These are phyloP conservation scores for Guaruba guarouba DNA, from an alignment of 2,113 vertebrate genomes.

Conservation along the genomic window DNA sequence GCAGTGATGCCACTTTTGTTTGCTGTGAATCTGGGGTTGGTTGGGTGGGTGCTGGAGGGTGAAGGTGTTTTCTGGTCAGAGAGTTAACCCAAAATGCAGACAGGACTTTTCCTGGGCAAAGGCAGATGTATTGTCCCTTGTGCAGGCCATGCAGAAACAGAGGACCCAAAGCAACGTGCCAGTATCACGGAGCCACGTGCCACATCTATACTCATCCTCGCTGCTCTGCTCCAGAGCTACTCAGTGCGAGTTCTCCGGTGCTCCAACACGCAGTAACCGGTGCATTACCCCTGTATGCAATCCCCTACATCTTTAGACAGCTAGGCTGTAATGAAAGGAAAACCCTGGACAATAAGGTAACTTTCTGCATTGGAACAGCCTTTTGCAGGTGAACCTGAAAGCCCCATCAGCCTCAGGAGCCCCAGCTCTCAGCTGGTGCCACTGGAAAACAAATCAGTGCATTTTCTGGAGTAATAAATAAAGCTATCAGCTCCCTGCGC, in stretches of 20 bases:
- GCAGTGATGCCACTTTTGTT: background rate
- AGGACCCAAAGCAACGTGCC: background rate
- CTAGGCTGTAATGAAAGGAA: rapidly evolving
- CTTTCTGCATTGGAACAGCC: no score
- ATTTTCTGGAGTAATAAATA: background rate
- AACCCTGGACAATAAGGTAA: background rate
- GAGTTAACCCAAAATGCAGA: background rate
- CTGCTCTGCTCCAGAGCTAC: background rate
- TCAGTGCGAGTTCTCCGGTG: rapidly evolving
- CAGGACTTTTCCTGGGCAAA: background rate
- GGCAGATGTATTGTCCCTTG: background rate
- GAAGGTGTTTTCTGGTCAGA: background rate
- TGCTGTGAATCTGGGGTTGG: no score
- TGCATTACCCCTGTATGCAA: background rate
- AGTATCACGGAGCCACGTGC: rapidly evolving
- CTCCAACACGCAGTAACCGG: background rate
- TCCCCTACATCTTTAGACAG: background rate
- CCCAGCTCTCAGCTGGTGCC: background rate
- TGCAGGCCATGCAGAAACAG: background rate
- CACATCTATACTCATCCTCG: background rate
- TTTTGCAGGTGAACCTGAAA: background rate
- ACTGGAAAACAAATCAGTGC: background rate
- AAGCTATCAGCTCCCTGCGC: background rate
- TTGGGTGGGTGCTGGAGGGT: background rate
- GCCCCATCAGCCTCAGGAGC: background rate